A percentile compares a stretch with the other conserved stretches of the same genome.
Evolutionary conservation across 2,113 vertebrate species (phyloP).

Genomic region (Daphoenositta chrysoptera): DNA sequence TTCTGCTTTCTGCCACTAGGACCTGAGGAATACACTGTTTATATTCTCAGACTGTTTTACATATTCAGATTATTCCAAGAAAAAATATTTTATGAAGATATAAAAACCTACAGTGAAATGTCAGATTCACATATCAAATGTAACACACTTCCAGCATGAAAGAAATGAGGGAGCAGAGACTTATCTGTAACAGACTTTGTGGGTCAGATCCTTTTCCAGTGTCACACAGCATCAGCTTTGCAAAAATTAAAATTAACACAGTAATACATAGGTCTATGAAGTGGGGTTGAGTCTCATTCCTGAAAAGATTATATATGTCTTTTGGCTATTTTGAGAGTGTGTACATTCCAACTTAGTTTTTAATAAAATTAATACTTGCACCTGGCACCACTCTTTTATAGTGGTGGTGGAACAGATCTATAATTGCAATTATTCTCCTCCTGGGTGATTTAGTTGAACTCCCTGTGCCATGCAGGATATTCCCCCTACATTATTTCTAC

Average conservation of each 20-base stretch:
- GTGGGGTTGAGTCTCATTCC: neutral
- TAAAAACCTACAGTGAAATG: neutral
- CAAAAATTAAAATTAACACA: neutral
- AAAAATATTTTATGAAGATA: neutral
- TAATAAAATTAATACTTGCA: conserved; percentile 13
- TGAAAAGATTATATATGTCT: neutral
- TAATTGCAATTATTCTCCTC: conserved; percentile 59
- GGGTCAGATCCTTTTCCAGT: neutral
- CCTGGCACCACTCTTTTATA: neutral
- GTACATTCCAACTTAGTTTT: neutral
- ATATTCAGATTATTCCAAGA: neutral
- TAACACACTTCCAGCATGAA: neutral
- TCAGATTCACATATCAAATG: neutral
- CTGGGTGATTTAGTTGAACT: conserved; percentile 38
- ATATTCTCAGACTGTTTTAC: neutral
- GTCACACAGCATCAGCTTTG: neutral
- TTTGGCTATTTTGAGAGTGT: neutral
- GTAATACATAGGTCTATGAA: neutral
- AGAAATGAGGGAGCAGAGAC: neutral
- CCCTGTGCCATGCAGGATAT: neutral
- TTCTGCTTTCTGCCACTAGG: neutral
- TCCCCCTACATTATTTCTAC: conserved; percentile 38
- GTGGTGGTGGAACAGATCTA: neutral
- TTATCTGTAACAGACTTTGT: neutral
- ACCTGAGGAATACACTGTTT: neutral